Evolutionary conservation across 2,113 vertebrate species (phyloP).

Genomic region (Daubentonia madagascariensis): DNA sequence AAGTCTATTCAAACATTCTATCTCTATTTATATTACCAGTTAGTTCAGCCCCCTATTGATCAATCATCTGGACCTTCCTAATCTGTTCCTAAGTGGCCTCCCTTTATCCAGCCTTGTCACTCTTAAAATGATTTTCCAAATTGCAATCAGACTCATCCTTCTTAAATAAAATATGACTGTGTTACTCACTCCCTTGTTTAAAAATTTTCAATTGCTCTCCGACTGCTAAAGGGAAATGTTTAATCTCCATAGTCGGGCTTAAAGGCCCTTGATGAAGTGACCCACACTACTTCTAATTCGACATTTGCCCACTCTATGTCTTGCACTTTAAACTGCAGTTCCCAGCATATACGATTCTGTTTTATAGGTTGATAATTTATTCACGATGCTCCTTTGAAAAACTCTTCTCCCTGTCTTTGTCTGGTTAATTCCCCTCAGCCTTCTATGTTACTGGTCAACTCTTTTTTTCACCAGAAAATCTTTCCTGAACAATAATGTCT

Average conservation of each 20-base stretch:
- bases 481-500: background rate
- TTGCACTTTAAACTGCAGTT: background rate
- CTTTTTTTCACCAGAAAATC: background rate
- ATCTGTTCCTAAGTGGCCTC: background rate
- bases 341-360: background rate
- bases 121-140: background rate
- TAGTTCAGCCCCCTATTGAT: background rate
- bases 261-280: background rate
- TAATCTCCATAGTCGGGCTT: background rate
- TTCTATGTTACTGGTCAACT: background rate
- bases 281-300: background rate
- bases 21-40: background rate
- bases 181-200: background rate
- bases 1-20: background rate
- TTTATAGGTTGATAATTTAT: slow-evolving; percentile 10
- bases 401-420: background rate
- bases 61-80: background rate
- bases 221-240: background rate
- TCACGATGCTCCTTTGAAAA: background rate
- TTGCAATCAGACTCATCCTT: background rate
- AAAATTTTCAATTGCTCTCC: background rate
- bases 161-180: slow-evolving; percentile 32
- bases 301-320: background rate
- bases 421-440: background rate
- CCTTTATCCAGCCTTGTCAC: background rate